phyloP scores from a whole-genome alignment of 2,113 vertebrate species.

The Orthonyx spaldingii region DNA sequence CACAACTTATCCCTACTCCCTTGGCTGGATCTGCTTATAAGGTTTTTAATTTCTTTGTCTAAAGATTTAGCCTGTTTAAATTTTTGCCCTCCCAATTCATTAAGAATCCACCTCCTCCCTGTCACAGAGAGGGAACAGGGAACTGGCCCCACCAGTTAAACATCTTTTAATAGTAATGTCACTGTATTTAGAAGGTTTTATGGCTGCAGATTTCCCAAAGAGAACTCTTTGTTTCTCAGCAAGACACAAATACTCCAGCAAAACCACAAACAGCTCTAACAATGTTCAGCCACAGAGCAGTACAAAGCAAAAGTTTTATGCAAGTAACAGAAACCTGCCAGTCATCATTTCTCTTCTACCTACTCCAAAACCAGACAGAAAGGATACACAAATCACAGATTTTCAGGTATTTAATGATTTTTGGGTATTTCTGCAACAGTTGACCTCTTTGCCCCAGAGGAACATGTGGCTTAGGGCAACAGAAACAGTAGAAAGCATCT shows the following conservation, averaged over 20 bases:
- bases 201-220: neutral
- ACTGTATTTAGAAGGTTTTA: neutral
- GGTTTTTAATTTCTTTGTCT: neutral
- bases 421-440: neutral
- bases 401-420: neutral
- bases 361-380: neutral
- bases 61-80: neutral
- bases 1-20: neutral
- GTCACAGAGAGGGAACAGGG: neutral
- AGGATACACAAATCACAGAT: neutral
- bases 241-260: neutral
- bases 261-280: neutral
- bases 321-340: neutral
- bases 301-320: neutral
- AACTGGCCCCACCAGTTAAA: neutral
- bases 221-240: neutral
- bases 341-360: neutral
- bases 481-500: neutral
- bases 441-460: neutral
- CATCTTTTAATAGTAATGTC: neutral
- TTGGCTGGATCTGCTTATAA: neutral
- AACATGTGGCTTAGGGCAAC: neutral
- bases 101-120: neutral
- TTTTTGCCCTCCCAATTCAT: neutral
- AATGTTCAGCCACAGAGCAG: neutral